Evolutionary conservation across 2,797 vertebrate genomes (phyloP), one percentile per base, ranked within the genome.

Genomic region (Gallirallus australis): DNA sequence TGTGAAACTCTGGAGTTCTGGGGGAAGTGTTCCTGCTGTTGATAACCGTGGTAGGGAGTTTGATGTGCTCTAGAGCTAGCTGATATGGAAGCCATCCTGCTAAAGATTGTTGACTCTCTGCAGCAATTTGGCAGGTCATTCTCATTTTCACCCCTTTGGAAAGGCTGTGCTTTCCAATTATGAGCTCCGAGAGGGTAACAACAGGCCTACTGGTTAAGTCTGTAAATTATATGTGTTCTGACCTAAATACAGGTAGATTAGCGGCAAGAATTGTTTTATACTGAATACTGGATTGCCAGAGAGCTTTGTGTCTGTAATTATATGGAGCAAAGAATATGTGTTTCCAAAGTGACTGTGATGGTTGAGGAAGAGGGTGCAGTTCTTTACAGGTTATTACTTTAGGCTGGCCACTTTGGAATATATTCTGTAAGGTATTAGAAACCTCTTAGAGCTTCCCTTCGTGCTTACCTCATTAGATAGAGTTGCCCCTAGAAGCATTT

Each of bases 21-120:
- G 63, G 42, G 37, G 42, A 56, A 45, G 19, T 18, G 21, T 69
- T 52, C 56, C 63, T 37, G 27, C 63, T 66, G 16, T 30, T 50
- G 18, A 27, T 33, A 42, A 19, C 65, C 4, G 3, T 0, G 1
- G 24, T 30, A 42, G 27, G 28, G 42, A 45, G n/a, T 73, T 63
- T 42, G 48, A 5, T 88, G 75, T 75, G 45, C 39, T 75, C 28
- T 28, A 47, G 21, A 57, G n/a, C 42, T 31, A 24, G 24, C 73
- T 73, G 68, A 8, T 45, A 12, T 1, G 7, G 30, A 57, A 80
- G n/a, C 37, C 35, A 11, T 47, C 57, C 40, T 81, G 5, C 23
- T 40, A 8, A 66, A 66, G 31, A 42, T 30, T 3, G 0, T 7
- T 42, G 57, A 14, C 27, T 48, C 18, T 21, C 35, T 21, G 48